Evolutionary conservation across 2,888 invertebrate genomes (phyloP), one percentile per base, ranked within the genome.

Genomic region (Colletes collaris): DNA sequence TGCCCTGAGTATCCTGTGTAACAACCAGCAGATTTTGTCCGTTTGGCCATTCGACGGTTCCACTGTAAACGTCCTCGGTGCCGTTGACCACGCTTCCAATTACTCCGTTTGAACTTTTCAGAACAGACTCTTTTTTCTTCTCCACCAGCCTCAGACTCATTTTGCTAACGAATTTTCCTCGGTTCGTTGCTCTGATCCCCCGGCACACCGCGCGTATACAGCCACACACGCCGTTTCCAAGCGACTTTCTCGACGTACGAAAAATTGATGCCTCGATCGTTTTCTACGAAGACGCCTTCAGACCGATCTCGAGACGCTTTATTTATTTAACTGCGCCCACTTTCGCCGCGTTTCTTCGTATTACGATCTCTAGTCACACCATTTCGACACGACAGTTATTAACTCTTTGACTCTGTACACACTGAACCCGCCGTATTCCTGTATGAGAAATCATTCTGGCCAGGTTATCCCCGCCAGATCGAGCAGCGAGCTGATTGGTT

Each of bases 21-120:
- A 90, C 88, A n/a, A 91, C 83, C 62, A 91, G 44, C 10, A 90
- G 72, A 72, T 88, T 89, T 58, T 88, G 88, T 52, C 85, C 86
- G 64, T 72, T 83, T 64, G 82, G 84, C 87, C 86, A 88, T 16
- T 85, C 81, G 72, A 69, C 68, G 69, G 81, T 76, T 58, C 77
- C 83, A 73, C 75, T 79, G n/a, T 76, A 71, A 55, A 82, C 65
- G 50, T 82, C 85, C 13, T 66, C 78, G 1, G 76, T 13, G 1
- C 75, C 79, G 64, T 79, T 87, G 8, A 85, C 63, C 49, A 79
- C 74, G 56, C 35, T 68, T 13, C 63, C 79, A 40, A 83, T 84
- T 35, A 83, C 62, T 7, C 55, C 73, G 40, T 62, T 81, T 5
- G 85, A 35, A 58, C 59, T 79, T 56, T 67, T 85, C 27, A 84